phyloP scores from a whole-genome alignment of 2,888 invertebrate species.

The Mactromeris polynyma region DNA sequence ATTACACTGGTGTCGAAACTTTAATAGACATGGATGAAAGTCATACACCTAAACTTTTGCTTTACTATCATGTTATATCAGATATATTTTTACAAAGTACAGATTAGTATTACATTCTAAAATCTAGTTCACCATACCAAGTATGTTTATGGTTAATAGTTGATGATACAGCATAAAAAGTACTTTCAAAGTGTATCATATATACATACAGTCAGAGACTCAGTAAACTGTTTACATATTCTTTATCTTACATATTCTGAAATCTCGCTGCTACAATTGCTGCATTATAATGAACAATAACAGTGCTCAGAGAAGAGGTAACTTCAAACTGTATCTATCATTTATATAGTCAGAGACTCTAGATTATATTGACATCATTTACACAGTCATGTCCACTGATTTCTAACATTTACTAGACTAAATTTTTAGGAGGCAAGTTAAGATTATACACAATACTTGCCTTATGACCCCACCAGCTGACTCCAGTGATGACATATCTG shows the following conservation, averaged over 20 bases:
- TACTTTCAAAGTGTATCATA: not conserved
- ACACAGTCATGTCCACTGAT: not conserved
- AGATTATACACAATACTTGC: conserved; percentile 88
- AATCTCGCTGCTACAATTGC: no score
- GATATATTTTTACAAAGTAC: no score
- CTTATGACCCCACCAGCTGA: conserved; percentile 98
- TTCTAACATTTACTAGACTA: not conserved
- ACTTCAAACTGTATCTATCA: not conserved
- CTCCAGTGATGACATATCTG: conserved; percentile 98
- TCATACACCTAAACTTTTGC: no score
- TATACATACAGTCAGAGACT: conserved; percentile 6
- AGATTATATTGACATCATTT: conserved; percentile 34
- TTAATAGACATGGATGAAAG: no score
- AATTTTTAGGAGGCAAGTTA: not conserved
- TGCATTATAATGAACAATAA: not conserved
- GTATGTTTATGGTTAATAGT: no score
- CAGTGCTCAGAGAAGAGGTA: conserved; percentile 15
- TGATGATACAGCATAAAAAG: no score
- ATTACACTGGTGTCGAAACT: conserved; percentile 21
- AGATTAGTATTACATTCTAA: no score
- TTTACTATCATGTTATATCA: no score
- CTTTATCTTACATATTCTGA: not conserved
- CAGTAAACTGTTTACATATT: not conserved
- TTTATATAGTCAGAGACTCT: conserved; percentile 43
- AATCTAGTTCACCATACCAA: no score